A percentile compares a stretch with the other conserved stretches of the same genome.
phyloP scores from a whole-genome alignment of 2,888 invertebrate species.

The Gari tellinella region DNA sequence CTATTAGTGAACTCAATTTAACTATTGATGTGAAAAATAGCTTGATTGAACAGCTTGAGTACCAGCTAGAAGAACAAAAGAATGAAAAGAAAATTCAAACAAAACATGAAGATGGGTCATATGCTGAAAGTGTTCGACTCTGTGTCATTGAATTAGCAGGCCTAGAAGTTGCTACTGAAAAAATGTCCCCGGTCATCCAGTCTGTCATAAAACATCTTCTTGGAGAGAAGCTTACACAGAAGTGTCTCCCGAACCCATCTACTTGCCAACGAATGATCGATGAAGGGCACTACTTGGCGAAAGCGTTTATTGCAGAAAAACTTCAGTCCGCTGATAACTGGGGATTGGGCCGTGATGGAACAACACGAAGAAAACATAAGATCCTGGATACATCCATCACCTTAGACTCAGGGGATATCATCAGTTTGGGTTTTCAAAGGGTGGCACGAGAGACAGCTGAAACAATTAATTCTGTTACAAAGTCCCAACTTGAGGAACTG shows the following conservation, averaged over 20 bases:
- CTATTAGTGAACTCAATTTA: no score
- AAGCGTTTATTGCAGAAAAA: constrained; percentile 1
- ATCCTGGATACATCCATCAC: constrained; percentile 47
- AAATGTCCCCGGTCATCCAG: no score
- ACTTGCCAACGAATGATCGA: constrained; percentile 7
- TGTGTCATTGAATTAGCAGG: constrained; percentile 28
- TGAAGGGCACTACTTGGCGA: constrained; percentile 18
- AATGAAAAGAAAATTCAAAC: constrained; percentile 1
- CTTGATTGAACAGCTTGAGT: no score
- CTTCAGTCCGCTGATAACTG: constrained; percentile 16
- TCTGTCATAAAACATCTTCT: no score
- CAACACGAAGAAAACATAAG: constrained; percentile 42
- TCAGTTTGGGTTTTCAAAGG: no score
- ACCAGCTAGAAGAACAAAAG: no score
- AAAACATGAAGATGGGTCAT: constrained; percentile 17
- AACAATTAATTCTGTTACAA: constrained; percentile 13
- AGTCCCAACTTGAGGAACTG: constrained; percentile 27
- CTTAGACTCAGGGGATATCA: constrained; percentile 37
- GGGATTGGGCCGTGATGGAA: constrained; percentile 41
- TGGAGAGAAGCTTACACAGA: no score
- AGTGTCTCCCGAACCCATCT: constrained; percentile 13
- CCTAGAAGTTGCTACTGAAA: constrained; percentile 20
- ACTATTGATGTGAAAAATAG: no score
- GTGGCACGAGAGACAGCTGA: no score
- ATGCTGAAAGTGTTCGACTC: constrained; percentile 12